Percentiles rank a stretch among this genome's conserved stretches.
Evolutionary conservation across 2,888 invertebrate species (phyloP).

Genomic region (Andrena bicolor): DNA sequence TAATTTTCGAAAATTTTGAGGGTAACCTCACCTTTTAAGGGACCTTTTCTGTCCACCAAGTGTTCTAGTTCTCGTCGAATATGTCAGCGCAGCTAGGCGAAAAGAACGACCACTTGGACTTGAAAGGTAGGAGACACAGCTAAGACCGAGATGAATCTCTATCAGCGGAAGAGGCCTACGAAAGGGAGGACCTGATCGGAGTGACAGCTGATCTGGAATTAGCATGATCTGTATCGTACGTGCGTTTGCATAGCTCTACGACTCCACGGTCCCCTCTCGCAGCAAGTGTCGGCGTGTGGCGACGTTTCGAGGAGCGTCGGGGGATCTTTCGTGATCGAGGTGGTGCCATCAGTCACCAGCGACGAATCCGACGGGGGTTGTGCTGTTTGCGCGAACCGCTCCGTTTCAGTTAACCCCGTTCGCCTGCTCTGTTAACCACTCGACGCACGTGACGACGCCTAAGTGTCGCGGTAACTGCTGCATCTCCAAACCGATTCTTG

Average conservation of each 20-base stretch:
- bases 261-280: slow-evolving; percentile 31
- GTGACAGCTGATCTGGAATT: slow-evolving; percentile 71
- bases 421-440: slow-evolving; percentile 57
- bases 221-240: slow-evolving; percentile 75
- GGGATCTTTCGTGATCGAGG: slow-evolving; percentile 80
- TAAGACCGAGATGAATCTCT: neutral
- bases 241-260: slow-evolving; percentile 78
- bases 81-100: neutral
- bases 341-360: slow-evolving; percentile 82
- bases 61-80: no score
- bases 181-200: slow-evolving; percentile 13
- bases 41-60: no score
- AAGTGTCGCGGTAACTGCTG: slow-evolving; percentile 44
- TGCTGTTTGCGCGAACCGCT: slow-evolving; percentile 75
- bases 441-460: slow-evolving; percentile 72
- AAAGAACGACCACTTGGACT: neutral
- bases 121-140: neutral
- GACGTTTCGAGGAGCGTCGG: slow-evolving; percentile 68
- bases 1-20: no score
- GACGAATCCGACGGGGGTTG: slow-evolving; percentile 74
- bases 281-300: slow-evolving; percentile 58
- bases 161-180: neutral
- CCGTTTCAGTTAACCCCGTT: slow-evolving; percentile 72
- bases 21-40: no score
- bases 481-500: slow-evolving; percentile 7